Evolutionary conservation across 2,888 invertebrate genomes (phyloP), one percentile per base, ranked within the genome.

Genomic region (Synanthedon andrenaeformis): DNA sequence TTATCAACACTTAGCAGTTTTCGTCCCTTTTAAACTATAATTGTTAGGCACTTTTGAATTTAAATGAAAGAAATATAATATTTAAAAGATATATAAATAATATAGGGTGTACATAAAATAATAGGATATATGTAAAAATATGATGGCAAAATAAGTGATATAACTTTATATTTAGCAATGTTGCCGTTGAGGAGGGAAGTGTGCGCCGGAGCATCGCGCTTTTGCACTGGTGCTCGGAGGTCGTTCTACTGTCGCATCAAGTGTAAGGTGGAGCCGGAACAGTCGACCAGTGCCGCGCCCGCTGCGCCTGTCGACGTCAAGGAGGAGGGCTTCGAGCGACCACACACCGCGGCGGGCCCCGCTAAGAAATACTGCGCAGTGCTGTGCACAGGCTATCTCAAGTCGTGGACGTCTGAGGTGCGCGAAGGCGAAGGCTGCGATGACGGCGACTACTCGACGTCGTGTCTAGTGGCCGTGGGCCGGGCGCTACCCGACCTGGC

Each of bases 221-320:
- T 97, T 10, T 94, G 96, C 73, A 94, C 96, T 0, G 98, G 98
- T 4, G 95, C 96, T 0, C 88, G 97, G 3, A 89, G 98, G 42
- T 96, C 96, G 0, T 98, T 98, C 79, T 96, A 96, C 79, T 98
- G 97, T 73, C 92, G 97, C 57, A 97, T 97, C 93, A 97, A 96
- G 77, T 92, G 92, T 66, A 94, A 94, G 75, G 53, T 51, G 19
- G 3, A 52, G 3, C 75, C 88, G 8, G 66, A 81, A 3, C 35
- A 35, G 35, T 5, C 23, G 2, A 8, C 56, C 3, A 13, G 57
- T 3, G 23, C 59, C 4, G 55, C 53, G 50, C 55, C 81, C 14
- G 10, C 53, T 28, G 1, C 59, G 14, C 23, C 50, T 17, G 89
- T 93, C 56, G 95, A 95, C 76, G 89, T 93, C 56, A 95, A 95